Evolutionary conservation across 2,113 vertebrate species (phyloP).

Genomic region (Mionectes macconnelli): DNA sequence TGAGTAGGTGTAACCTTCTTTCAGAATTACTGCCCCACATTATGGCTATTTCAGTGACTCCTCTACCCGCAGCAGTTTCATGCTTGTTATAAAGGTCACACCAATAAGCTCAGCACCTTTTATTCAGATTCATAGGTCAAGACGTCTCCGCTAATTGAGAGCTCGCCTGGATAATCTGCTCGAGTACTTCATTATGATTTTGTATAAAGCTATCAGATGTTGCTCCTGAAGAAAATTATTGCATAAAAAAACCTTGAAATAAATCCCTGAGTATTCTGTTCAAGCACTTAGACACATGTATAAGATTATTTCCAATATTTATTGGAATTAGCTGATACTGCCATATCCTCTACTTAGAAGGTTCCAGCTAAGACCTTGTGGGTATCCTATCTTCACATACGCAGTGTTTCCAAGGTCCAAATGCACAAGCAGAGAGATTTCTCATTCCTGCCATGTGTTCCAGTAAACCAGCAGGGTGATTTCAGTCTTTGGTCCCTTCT

Average conservation of each 20-base stretch:
- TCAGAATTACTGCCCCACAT: slow-evolving; percentile 57
- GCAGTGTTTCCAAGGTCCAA: background rate
- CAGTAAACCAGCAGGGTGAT: background rate
- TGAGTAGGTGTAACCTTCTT: slow-evolving; percentile 38
- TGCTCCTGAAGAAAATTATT: slow-evolving; percentile 60
- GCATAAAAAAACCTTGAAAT: slow-evolving; percentile 28
- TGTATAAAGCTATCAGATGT: slow-evolving; percentile 59
- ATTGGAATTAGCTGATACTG: slow-evolving; percentile 41
- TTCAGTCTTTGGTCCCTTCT: background rate
- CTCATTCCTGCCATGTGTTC: background rate
- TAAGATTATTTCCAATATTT: slow-evolving; percentile 4
- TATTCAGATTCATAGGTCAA: slow-evolving; percentile 72
- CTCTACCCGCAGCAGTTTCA: slow-evolving; percentile 40
- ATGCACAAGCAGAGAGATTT: background rate
- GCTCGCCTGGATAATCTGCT: slow-evolving; percentile 48
- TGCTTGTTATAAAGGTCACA: slow-evolving; percentile 60
- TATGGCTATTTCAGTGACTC: slow-evolving; percentile 37
- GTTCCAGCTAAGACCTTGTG: background rate
- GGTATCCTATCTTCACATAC: background rate
- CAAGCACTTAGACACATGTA: slow-evolving; percentile 44
- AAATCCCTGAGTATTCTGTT: slow-evolving; percentile 40
- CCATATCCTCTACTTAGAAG: slow-evolving; percentile 5
- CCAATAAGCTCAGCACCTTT: slow-evolving; percentile 37
- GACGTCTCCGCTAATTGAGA: slow-evolving; percentile 61
- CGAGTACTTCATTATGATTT: slow-evolving; percentile 38